Conservation (phyloP, 2,797 vertebrate genomes). For the Cirrhinus molitorella region DNA sequence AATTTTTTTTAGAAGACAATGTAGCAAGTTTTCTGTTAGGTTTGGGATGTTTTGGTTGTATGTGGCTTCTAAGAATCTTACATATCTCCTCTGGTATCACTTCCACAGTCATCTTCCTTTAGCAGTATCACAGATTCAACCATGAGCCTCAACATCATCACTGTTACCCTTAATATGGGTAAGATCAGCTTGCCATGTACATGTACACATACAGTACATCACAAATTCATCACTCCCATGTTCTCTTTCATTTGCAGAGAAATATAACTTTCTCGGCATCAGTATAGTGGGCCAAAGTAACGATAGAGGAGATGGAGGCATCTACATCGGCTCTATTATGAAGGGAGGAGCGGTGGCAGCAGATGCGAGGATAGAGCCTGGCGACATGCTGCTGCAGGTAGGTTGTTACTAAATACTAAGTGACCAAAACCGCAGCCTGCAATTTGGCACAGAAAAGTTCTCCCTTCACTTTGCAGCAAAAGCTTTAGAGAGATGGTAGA, state of each 20-base stretch:
- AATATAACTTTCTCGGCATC: slow-evolving; percentile 91
- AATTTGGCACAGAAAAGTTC: background rate
- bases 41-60: background rate
- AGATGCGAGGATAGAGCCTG: slow-evolving; percentile 86
- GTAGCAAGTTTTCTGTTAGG: background rate
- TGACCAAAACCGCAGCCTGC: background rate
- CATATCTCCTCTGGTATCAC: slow-evolving; percentile 26
- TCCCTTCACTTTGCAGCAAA: background rate
- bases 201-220: background rate
- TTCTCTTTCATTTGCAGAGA: slow-evolving; percentile 74
- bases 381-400: slow-evolving; percentile 90
- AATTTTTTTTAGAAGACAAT: background rate
- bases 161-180: slow-evolving; percentile 99
- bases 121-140: slow-evolving; percentile 99
- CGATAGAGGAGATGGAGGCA: slow-evolving; percentile 87
- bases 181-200: slow-evolving; percentile 63
- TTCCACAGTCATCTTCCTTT: slow-evolving; percentile 92
- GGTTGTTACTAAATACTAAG: background rate
- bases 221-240: background rate
- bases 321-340: slow-evolving; percentile 93
- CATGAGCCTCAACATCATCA: slow-evolving; percentile 98
- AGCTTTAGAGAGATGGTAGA: background rate
- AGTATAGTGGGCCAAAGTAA: slow-evolving; percentile 92
- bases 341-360: slow-evolving; percentile 89
- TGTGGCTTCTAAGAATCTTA: background rate